Conservation (phyloP, 1,140 invertebrate genomes). For the Ylistrum balloti region DNA sequence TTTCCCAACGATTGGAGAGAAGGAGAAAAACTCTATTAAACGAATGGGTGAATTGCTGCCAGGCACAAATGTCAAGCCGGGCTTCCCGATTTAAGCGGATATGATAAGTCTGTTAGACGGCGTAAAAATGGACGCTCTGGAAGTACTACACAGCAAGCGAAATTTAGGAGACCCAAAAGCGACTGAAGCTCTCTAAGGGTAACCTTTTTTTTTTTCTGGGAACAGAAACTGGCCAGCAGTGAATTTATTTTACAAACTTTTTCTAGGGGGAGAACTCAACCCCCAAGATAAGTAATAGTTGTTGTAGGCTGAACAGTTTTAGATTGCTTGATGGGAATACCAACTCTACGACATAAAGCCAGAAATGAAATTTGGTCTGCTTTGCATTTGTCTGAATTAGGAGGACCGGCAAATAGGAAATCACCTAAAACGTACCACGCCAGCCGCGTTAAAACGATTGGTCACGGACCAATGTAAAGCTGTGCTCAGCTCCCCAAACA, state of each 20-base stretch:
- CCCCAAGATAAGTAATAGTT: slow-evolving; percentile 49
- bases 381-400: not conserved
- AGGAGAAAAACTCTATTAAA: slow-evolving; percentile 54
- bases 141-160: slow-evolving; percentile 50
- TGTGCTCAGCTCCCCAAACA: slow-evolving; percentile 55
- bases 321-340: slow-evolving; percentile 46
- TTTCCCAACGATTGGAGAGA: slow-evolving; percentile 48
- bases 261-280: slow-evolving; percentile 55
- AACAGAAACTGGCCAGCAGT: not conserved
- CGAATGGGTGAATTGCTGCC: slow-evolving; percentile 40
- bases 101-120: slow-evolving; percentile 51
- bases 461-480: slow-evolving; percentile 55
- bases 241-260: slow-evolving; percentile 41
- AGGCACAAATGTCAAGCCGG: not conserved
- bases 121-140: slow-evolving; percentile 54
- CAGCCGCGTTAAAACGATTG: not conserved
- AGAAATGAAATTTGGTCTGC: not conserved
- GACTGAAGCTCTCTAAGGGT: slow-evolving; percentile 54
- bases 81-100: slow-evolving; percentile 51
- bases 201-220: slow-evolving; percentile 31
- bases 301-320: slow-evolving; percentile 47
- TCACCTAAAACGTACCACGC: slow-evolving; percentile 55
- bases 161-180: slow-evolving; percentile 48
- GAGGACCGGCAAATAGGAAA: slow-evolving; percentile 45
- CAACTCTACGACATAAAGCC: not conserved